These are phyloP conservation scores for Eulemur macaco DNA, from an alignment of 2,113 vertebrate genomes.

Conservation along the genomic window DNA sequence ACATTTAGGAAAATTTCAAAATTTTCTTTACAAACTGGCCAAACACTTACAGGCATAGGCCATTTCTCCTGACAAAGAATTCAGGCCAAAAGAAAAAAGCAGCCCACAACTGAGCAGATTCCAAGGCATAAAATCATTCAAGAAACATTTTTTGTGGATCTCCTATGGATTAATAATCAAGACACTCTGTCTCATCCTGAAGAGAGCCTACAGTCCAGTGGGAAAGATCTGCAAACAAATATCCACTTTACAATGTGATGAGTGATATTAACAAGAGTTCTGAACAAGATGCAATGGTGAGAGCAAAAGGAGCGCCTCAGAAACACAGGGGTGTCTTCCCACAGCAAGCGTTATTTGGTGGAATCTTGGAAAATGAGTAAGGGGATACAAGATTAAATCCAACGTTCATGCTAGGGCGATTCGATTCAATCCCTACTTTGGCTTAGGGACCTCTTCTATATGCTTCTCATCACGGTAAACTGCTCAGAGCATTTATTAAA, in stretches of 20 bases:
- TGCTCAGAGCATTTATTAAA: neutral
- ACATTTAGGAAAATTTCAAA: constrained; percentile 8
- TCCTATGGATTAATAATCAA: neutral
- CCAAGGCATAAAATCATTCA: neutral
- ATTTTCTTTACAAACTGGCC: neutral
- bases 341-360: neutral
- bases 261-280: neutral
- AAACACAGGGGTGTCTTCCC: neutral
- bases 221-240: neutral
- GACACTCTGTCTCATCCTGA: neutral
- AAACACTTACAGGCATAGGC: neutral
- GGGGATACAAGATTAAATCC: neutral
- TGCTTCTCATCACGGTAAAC: neutral
- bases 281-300: neutral
- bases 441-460: neutral
- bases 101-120: neutral
- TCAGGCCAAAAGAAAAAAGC: neutral
- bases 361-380: neutral
- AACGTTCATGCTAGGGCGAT: neutral
- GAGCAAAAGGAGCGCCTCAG: neutral
- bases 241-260: neutral
- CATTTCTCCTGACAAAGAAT: constrained; percentile 9
- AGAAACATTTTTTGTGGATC: neutral
- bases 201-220: neutral
- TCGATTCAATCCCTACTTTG: neutral